A percentile compares a stretch with the other conserved stretches of the same genome.
Conservation (phyloP, 2,797 vertebrate genomes). For the Urosaurus nigricauda region DNA sequence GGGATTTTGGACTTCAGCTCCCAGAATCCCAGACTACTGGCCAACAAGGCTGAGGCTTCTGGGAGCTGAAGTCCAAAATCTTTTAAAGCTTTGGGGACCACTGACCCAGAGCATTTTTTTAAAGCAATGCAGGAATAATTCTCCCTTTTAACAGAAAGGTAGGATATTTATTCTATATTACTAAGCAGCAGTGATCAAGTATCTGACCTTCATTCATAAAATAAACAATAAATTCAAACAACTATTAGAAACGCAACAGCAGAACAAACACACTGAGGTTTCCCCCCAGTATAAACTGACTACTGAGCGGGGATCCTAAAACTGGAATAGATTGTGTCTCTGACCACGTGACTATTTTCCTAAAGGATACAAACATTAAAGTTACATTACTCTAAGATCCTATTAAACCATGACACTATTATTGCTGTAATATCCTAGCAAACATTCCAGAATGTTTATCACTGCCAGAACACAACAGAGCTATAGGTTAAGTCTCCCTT, state of each 20-base stretch:
- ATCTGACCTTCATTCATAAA: slow-evolving; percentile 50
- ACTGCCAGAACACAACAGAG: neutral
- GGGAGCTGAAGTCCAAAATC: too few species aligned
- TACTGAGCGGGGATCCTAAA: neutral
- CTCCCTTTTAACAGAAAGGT: neutral
- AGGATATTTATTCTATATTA: slow-evolving; percentile 46
- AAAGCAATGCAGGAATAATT: neutral
- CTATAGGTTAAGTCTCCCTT: too few species aligned
- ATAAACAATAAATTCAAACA: too few species aligned
- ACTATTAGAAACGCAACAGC: neutral
- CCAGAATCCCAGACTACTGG: too few species aligned
- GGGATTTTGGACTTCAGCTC: too few species aligned
- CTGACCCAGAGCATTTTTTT: neutral
- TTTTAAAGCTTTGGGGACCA: too few species aligned
- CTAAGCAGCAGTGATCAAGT: slow-evolving; percentile 45
- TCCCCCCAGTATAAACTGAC: rapidly evolving
- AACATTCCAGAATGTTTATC: neutral
- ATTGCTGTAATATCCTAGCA: neutral
- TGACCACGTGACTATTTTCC: neutral
- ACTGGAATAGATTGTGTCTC: neutral
- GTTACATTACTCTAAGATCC: neutral
- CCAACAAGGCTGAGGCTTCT: too few species aligned
- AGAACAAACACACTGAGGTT: neutral
- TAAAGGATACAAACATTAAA: neutral
- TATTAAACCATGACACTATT: neutral